Base-by-base conservation (phyloP, 1,140 invertebrate genomes). In the Psix sp. region DNA sequence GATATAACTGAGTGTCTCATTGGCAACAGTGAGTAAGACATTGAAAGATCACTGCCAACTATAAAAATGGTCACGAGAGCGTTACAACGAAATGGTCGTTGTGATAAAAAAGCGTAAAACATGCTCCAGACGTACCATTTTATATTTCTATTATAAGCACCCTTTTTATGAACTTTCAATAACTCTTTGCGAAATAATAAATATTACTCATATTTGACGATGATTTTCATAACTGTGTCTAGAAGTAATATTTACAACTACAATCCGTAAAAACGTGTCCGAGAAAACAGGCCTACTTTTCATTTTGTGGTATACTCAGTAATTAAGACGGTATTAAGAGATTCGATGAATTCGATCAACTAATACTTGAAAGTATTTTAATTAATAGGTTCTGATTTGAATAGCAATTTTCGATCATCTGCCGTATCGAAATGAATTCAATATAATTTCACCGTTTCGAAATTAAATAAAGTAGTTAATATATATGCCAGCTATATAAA, bases 21-120 rank as follows among this genome's bases (percentile, higher is more conserved):
- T 33, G 43, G 63, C 38, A 39, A 52, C 35, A 63, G 43, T 56
- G 52, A 67, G 56, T 68, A 67, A 74, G 70, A 66, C 62, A 74
- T 74, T 59, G 39, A 59, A 59, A 39, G 38, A 59, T 39, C 54
- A 21, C 17, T 38, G 14, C 15, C 18, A 31, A 59, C 39, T 36
- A 16, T 45, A 62, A 67, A 74, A 67, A 67, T 62, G 6, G 14
- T 60, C 26, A n/a, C 48, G 10, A 46, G 17, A 26, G 39, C 59
- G 36, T 26, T 21, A 40, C 38, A 51, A 46, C 49, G 43, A 40
- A 46, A 57, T 57, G 51, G 15, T 16, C 13, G 48, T 10, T 18
- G 42, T 26, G 60, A 45, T 67, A 51, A 10, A 67, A 67, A 62
- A 54, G 10, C n/a, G n/a, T 16, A 31, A 21, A 62, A 67, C 57